A percentile compares a stretch with the other conserved stretches of the same genome.
Evolutionary conservation across 1,140 invertebrate genomes (phyloP).

Genomic region (Galleria mellonella): DNA sequence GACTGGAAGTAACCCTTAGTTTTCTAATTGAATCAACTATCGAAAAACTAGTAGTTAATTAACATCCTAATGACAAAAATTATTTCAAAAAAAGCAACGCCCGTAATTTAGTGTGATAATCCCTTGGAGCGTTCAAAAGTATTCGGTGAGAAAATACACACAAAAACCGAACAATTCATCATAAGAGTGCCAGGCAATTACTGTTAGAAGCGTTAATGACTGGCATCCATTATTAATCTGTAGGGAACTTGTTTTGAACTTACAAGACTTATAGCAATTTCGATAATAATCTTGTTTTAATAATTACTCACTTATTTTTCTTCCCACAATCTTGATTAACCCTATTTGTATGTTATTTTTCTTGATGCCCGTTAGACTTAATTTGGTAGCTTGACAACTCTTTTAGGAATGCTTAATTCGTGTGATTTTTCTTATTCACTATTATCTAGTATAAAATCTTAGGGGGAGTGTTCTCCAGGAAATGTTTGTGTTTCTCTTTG

Average conservation of each 20-base stretch:
- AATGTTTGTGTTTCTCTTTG: conserved; percentile 15
- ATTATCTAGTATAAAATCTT: conserved; percentile 25
- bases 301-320: conserved; percentile 65
- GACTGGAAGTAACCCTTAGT: not conserved
- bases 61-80: conserved; percentile 17
- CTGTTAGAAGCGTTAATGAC: conserved; percentile 63
- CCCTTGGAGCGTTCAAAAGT: conserved; percentile 47
- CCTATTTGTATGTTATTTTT: conserved; percentile 62
- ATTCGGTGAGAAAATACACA: conserved; percentile 36
- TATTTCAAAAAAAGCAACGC: conserved; percentile 8
- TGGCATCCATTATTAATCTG: conserved; percentile 57
- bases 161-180: conserved; percentile 65
- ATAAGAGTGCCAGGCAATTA: conserved; percentile 70
- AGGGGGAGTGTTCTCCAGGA: conserved; percentile 24
- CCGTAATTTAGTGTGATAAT: conserved; percentile 22
- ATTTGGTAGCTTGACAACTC: conserved; percentile 54
- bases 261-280: conserved; percentile 56
- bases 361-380: conserved; percentile 35
- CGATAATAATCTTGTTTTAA: conserved; percentile 70
- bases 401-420: conserved; percentile 54
- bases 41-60: conserved; percentile 12
- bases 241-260: conserved; percentile 53
- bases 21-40: not conserved
- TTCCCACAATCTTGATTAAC: conserved; percentile 62
- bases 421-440: conserved; percentile 39